Evolutionary conservation across 1,140 invertebrate genomes (phyloP), one percentile per base, ranked within the genome.

Genomic region (Fopius arisanus): DNA sequence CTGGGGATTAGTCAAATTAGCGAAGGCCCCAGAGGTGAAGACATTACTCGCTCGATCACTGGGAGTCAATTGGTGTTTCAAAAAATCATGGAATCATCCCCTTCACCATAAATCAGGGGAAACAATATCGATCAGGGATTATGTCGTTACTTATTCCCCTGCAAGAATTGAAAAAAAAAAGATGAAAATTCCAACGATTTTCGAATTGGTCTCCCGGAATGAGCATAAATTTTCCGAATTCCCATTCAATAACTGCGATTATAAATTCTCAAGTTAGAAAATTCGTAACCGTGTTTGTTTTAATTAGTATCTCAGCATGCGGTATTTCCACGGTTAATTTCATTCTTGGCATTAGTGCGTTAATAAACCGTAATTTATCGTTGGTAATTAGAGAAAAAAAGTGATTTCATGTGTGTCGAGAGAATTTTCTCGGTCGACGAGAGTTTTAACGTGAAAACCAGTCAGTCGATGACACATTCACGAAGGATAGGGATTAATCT

Each of bases 221-320:
- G 54, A 59, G 54, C 54, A 59, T 59, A 59, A 59, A 37, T 70
- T 70, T 59, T 19, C 12, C n/a, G 21, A 3, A 43, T 37, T 26
- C 12, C 31, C 5, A 71, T 62, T 63, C 33, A 71, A 63, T 40
- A 75, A 76, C 67, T 66, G 65, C 72, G 76, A 81, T 84, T 80
- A 84, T 84, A 83, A 84, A 83, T 85, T 48, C 29, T 80, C 72
- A 74, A 77, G 72, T 71, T 79, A 77, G 43, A 65, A 83, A 84
- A 83, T 77, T 82, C 83, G 69, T 84, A 84, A 83, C 80, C 78
- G 75, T 78, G 82, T 86, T 84, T 85, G 83, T 86, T 85, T 85
- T 84, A 86, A 85, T 86, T 86, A 86, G 81, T 81, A 80, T 76
- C 82, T 72, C 82, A 81, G 83, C 77, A 72, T 82, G 82, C 70